A percentile compares a stretch with the other conserved stretches of the same genome.
Evolutionary conservation across 2,797 vertebrate genomes (phyloP).

Genomic region (Poeciliopsis infans): DNA sequence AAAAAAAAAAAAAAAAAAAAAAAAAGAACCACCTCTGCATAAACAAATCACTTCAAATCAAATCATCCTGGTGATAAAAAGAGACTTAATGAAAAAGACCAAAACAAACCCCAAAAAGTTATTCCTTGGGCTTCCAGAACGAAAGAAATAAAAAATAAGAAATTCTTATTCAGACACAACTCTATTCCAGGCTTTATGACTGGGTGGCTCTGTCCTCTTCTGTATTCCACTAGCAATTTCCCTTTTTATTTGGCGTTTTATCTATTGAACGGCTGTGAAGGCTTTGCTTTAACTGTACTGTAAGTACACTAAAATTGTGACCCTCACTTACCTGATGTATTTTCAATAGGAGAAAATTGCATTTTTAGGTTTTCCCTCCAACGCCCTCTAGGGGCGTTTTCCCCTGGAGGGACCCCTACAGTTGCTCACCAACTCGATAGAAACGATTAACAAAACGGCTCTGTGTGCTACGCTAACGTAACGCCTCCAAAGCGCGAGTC

Average conservation of each 20-base stretch:
- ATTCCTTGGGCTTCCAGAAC: constrained; percentile 23
- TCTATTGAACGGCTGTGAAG: neutral
- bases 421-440: too few species aligned
- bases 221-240: neutral
- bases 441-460: too few species aligned
- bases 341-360: neutral
- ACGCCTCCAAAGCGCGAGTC: too few species aligned
- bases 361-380: too few species aligned
- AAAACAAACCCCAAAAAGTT: constrained; percentile 23
- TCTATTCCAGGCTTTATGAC: neutral
- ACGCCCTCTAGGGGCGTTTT: too few species aligned
- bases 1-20: constrained; percentile 12
- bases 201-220: neutral
- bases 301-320: neutral
- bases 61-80: constrained; percentile 50
- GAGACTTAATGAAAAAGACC: constrained; percentile 20
- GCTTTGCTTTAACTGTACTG: neutral
- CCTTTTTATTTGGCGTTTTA: neutral
- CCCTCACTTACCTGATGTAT: neutral
- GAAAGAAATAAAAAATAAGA: neutral
- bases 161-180: neutral
- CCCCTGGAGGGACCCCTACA: too few species aligned
- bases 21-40: constrained; percentile 21
- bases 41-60: constrained; percentile 58
- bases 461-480: too few species aligned